Percentiles rank a stretch among this genome's conserved stretches.
Evolutionary conservation across 2,888 invertebrate genomes (phyloP).

Genomic region (Aspidapion aeneum): DNA sequence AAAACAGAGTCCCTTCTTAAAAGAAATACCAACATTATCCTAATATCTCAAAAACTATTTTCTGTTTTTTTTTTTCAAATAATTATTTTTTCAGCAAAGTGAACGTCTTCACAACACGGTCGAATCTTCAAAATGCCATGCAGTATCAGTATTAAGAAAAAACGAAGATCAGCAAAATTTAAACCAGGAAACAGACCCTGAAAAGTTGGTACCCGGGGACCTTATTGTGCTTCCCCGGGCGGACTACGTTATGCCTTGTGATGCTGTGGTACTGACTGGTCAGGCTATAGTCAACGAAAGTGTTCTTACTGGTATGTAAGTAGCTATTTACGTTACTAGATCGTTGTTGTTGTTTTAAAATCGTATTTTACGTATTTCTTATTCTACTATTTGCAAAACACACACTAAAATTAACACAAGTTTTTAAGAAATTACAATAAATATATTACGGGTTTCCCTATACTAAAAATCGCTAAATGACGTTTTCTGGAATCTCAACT

Average conservation of each 20-base stretch:
- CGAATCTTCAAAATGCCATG: constrained; percentile 54
- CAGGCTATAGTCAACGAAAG: constrained; percentile 92
- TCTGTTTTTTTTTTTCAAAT: no score
- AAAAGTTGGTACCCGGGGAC: constrained; percentile 82
- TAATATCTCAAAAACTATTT: no score
- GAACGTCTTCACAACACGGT: constrained; percentile 65
- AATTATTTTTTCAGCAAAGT: constrained; percentile 60
- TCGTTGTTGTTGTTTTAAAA: no score
- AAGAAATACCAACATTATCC: no score
- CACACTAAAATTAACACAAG: no score
- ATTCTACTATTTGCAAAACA: no score
- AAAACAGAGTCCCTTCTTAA: no score
- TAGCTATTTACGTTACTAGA: background rate
- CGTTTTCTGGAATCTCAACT: no score
- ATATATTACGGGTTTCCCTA: no score
- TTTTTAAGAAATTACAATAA: no score
- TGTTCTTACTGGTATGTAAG: constrained; percentile 77
- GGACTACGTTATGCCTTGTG: constrained; percentile 77
- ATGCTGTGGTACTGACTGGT: constrained; percentile 82
- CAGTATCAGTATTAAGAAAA: constrained; percentile 59
- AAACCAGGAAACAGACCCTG: constrained; percentile 52
- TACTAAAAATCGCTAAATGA: no score
- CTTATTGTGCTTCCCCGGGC: constrained; percentile 75
- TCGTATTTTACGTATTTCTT: no score
- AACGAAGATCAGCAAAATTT: constrained; percentile 48